Percentiles rank a stretch among this genome's conserved stretches.
phyloP scores from a whole-genome alignment of 53 echinoderm and acorn worm genomes.

The Stichopus horrens region DNA sequence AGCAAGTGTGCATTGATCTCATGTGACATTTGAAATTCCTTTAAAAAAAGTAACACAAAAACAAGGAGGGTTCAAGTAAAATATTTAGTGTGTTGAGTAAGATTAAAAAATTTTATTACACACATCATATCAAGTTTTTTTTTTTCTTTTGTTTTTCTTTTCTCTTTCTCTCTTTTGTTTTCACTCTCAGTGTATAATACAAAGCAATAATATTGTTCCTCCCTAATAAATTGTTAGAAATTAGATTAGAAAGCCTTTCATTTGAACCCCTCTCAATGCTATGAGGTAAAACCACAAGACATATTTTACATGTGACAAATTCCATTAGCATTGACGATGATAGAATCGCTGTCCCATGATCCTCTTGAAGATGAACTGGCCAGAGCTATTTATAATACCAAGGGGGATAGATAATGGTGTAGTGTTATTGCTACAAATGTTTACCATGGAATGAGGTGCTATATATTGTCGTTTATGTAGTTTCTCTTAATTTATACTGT shows the following conservation, averaged over 20 bases:
- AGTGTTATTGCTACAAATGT: not conserved
- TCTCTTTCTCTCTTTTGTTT: too few species aligned
- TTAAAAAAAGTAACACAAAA: not conserved
- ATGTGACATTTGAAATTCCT: not conserved
- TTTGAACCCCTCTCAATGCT: not conserved
- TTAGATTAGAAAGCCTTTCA: constrained; percentile 33
- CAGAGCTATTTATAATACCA: constrained; percentile 1
- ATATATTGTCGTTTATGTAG: too few species aligned
- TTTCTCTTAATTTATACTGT: too few species aligned
- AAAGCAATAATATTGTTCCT: not conserved
- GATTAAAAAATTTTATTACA: not conserved
- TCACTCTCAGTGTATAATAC: too few species aligned
- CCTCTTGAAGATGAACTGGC: not conserved
- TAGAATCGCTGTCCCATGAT: constrained; percentile 1
- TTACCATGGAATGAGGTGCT: not conserved
- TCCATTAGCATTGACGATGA: constrained; percentile 44
- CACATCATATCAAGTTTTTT: not conserved
- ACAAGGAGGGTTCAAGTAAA: not conserved
- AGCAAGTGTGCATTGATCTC: not conserved
- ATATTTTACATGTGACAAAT: constrained; percentile 46
- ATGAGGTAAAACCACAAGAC: constrained; percentile 40
- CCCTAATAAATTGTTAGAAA: constrained; percentile 30
- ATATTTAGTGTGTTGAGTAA: not conserved
- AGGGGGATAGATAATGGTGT: not conserved
- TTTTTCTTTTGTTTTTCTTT: too few species aligned